Evolutionary conservation across 2,113 vertebrate genomes (phyloP), one percentile per base, ranked within the genome.

Genomic region (Crotalus horridus): DNA sequence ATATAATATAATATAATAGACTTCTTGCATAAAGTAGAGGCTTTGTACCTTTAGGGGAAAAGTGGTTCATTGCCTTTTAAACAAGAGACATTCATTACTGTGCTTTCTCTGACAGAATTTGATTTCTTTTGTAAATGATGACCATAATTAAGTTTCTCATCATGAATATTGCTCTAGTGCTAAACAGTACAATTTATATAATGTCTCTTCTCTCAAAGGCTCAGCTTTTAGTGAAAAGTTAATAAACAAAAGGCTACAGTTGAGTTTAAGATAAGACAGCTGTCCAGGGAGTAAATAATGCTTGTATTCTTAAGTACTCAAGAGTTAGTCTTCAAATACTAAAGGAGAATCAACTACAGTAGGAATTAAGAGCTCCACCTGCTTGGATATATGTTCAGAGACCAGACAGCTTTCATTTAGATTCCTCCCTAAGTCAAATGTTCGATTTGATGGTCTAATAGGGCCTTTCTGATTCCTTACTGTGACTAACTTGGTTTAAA

Each of bases 111-210:
- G 96, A 96, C 85, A 96, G 96, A 92, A 95, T 91, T 96, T 96
- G 95, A 95, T 95, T 93, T 94, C 96, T 96, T 96, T 93, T 85
- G 88, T 96, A 97, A 98, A 96, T 96, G 59, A 98, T 97, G 95
- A 96, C 96, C 95, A 95, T 97, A 98, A 98, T 98, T 97, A 97
- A 95, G 91, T 59, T 90, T 91, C 96, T 97, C 90, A 93, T 97
- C 97, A 98, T 97, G 96, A 97, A 97, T 96, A 96, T 88, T 96
- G 93, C 89, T 96, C 94, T 96, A 94, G 96, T 97, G 96, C 96
- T 97, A 97, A 98, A 96, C 94, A 97, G 94, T 94, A 94, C 93
- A 96, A 97, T 98, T 97, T 97, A 96, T 97, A 96, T 94, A 96
- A 96, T 94, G 92, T 95, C 96, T 97, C 69, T 93, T 93, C 54